Evolutionary conservation across 2,113 vertebrate species (phyloP).

Genomic region (Merops nubicus): DNA sequence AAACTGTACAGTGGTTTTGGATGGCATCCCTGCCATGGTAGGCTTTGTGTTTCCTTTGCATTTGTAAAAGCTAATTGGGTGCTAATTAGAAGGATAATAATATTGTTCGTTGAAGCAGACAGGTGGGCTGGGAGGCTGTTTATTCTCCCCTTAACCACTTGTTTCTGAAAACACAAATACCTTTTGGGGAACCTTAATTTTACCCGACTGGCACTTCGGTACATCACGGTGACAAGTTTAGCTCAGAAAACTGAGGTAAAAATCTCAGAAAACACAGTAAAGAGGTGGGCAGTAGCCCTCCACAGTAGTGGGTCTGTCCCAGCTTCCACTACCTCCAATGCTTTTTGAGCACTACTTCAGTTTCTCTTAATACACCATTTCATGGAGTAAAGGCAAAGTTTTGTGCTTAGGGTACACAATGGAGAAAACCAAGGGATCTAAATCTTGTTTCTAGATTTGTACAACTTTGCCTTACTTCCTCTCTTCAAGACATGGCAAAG

Average conservation of each 20-base stretch:
- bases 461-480: neutral
- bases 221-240: no score
- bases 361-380: neutral
- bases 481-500: neutral
- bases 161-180: neutral
- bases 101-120: neutral
- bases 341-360: neutral
- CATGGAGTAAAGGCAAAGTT: neutral
- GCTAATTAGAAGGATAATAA: neutral
- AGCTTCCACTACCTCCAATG: neutral
- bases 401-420: neutral
- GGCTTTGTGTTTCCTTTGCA: constrained; percentile 3
- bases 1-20: constrained; percentile 30
- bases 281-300: neutral
- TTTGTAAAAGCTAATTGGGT: neutral
- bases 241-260: neutral
- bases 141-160: neutral
- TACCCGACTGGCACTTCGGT: neutral
- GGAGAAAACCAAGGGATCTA: neutral
- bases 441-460: neutral
- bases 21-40: neutral
- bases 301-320: neutral
- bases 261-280: neutral
- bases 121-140: neutral
- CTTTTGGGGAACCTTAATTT: neutral